Evolutionary conservation across 1,140 invertebrate genomes (phyloP).

Genomic region (Caerostris darwini): DNA sequence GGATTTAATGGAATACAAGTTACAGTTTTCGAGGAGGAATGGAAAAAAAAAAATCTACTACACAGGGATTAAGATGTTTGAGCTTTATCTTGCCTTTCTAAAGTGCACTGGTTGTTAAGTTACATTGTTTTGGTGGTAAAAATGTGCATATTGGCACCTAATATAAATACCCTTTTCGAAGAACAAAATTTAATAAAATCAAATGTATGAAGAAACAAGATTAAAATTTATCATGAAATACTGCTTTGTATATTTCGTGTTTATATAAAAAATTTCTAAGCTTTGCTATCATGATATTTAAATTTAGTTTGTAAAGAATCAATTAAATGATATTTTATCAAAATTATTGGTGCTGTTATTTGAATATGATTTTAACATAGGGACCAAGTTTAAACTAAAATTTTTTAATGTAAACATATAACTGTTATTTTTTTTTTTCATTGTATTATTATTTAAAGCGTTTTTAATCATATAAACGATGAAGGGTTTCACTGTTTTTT

Average conservation of each 20-base stretch:
- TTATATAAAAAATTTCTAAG: too few species aligned
- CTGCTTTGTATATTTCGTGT: background rate
- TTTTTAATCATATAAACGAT: too few species aligned
- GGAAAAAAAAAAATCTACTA: background rate
- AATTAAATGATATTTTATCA: too few species aligned
- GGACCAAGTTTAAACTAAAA: too few species aligned
- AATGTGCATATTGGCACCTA: background rate
- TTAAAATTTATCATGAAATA: background rate
- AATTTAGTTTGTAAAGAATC: too few species aligned
- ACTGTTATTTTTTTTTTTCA: too few species aligned
- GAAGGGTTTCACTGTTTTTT: too few species aligned
- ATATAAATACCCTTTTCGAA: background rate
- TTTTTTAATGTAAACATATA: too few species aligned
- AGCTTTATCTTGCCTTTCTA: conserved; percentile 16
- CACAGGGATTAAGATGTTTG: conserved; percentile 8
- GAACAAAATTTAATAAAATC: background rate
- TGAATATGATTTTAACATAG: too few species aligned
- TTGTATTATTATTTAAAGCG: too few species aligned
- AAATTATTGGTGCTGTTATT: too few species aligned
- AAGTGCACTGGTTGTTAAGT: conserved; percentile 14
- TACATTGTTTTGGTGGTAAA: background rate
- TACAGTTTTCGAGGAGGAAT: background rate
- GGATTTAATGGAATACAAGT: background rate
- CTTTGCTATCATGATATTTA: too few species aligned
- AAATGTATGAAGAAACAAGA: background rate